Evolutionary conservation across 2,113 vertebrate species (phyloP).

Genomic region (Regulus satrapa): DNA sequence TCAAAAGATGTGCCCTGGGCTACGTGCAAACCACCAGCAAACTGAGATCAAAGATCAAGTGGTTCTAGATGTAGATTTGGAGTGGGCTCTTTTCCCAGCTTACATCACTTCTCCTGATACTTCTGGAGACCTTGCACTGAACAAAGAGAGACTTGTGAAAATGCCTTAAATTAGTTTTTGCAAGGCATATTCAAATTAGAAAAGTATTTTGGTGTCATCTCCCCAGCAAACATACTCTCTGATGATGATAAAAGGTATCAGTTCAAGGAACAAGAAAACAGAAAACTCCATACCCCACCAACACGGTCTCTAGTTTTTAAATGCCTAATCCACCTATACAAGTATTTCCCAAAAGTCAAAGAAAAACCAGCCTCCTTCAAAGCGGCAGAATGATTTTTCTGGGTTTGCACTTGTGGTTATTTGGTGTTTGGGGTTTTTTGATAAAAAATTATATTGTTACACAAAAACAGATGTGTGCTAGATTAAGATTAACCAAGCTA

Average conservation of each 20-base stretch:
- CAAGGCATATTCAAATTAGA: neutral
- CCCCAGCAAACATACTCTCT: neutral
- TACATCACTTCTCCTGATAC: neutral
- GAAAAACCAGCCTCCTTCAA: neutral
- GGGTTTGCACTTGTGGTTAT: neutral
- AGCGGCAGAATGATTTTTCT: neutral
- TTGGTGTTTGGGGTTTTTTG: neutral
- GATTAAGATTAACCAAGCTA: neutral
- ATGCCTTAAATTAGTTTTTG: neutral
- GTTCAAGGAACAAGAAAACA: neutral
- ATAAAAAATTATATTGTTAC: neutral
- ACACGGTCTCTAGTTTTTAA: neutral
- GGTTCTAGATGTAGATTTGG: neutral
- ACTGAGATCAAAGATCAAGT: neutral
- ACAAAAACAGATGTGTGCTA: neutral
- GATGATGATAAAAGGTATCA: neutral
- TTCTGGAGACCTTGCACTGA: neutral
- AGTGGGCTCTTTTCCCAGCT: neutral
- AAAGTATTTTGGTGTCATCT: neutral
- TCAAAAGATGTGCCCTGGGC: neutral
- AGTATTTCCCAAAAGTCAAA: neutral
- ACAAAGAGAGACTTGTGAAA: neutral
- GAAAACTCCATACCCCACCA: neutral
- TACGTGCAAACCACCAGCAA: neutral
- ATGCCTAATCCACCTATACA: neutral